Evolutionary conservation across 1,140 invertebrate species (phyloP).

Genomic region (Conus ventricosus): DNA sequence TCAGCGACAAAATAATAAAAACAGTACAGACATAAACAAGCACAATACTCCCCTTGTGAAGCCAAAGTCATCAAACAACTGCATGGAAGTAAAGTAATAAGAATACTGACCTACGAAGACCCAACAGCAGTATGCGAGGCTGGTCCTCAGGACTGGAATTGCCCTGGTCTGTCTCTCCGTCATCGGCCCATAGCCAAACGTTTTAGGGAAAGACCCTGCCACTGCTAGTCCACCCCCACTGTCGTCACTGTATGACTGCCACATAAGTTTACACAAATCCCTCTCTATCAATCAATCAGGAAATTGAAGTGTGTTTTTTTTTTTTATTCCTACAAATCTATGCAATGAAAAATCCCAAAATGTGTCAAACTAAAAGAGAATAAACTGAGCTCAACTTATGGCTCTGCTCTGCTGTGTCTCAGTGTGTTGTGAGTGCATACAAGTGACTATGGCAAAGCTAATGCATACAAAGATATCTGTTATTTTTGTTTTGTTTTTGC

Average conservation of each 20-base stretch:
- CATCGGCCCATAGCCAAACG: conserved; percentile 94
- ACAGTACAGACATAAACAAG: too few relatives aligned
- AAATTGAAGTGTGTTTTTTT: not conserved
- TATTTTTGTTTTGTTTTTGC: too few relatives aligned
- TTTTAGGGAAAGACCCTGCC: conserved; percentile 91
- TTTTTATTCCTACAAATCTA: not conserved
- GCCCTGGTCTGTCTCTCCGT: conserved; percentile 80
- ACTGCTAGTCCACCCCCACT: conserved; percentile 71
- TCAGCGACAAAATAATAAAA: too few relatives aligned
- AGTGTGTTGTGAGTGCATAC: too few relatives aligned
- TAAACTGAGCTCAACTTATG: not conserved
- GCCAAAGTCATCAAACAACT: not conserved
- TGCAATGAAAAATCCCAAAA: not conserved
- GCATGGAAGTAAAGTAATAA: not conserved
- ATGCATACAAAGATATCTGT: too few relatives aligned
- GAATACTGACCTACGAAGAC: conserved; percentile 85
- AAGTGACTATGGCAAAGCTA: too few relatives aligned
- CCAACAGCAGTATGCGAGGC: conserved; percentile 96
- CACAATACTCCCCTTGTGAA: not conserved
- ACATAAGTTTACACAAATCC: not conserved
- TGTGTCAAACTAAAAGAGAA: not conserved
- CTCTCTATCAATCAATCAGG: too few relatives aligned
- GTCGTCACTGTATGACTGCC: conserved; percentile 50
- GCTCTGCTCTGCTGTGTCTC: too few relatives aligned
- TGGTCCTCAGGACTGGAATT: conserved; percentile 63